Conservation (phyloP, 2,797 vertebrate genomes). For the Onychomys arenicola region DNA sequence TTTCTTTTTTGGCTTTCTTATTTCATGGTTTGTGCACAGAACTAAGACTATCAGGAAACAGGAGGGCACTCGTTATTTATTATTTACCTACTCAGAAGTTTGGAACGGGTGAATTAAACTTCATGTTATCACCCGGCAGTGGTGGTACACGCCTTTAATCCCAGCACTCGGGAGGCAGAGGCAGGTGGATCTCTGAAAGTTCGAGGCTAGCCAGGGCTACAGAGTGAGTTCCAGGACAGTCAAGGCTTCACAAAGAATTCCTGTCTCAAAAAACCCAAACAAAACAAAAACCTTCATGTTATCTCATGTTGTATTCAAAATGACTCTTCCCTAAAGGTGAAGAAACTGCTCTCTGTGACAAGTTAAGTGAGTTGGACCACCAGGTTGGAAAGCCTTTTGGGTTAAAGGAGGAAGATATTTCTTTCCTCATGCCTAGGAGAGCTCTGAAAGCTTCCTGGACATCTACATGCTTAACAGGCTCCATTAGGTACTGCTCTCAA, state of each 20-base stretch:
- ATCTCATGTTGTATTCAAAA: background rate
- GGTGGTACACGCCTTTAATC: no score
- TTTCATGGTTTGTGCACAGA: background rate
- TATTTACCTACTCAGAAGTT: slow-evolving; percentile 33
- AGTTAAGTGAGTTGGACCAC: background rate
- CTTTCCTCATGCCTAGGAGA: background rate
- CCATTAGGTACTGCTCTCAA: background rate
- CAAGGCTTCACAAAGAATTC: no score
- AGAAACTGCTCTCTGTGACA: background rate
- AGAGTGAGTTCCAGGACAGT: no score
- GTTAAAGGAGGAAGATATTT: background rate
- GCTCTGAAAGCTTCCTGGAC: background rate
- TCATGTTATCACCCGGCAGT: background rate
- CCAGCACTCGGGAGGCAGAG: no score
- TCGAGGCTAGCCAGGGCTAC: no score
- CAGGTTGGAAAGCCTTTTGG: background rate
- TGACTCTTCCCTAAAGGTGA: background rate
- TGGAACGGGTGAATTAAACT: background rate
- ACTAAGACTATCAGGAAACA: background rate
- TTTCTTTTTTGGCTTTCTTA: background rate
- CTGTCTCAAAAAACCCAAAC: no score
- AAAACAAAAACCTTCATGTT: background rate
- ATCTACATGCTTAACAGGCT: background rate
- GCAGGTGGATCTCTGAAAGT: no score
- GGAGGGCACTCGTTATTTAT: background rate